A percentile compares a stretch with the other conserved stretches of the same genome.
Conservation (phyloP, 2,797 vertebrate genomes). For the Pteropus rufus region DNA sequence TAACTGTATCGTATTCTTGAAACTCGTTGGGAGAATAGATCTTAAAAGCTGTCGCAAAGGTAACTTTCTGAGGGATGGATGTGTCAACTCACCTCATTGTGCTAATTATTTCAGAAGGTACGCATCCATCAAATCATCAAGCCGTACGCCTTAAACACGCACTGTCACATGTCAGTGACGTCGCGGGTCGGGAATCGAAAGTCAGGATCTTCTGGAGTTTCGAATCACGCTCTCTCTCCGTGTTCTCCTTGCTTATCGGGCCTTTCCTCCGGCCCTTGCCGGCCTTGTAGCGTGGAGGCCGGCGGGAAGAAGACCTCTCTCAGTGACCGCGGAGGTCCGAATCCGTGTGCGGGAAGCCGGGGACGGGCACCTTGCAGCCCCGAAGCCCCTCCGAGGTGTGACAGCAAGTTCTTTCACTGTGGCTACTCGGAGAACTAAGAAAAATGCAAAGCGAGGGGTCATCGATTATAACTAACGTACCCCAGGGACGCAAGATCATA, state of each 20-base stretch:
- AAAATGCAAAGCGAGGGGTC: too few relatives aligned
- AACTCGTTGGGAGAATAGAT: rapidly evolving
- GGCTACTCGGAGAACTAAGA: background rate
- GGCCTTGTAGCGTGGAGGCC: background rate
- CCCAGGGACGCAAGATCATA: background rate
- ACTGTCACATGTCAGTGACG: too few relatives aligned
- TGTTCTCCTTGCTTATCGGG: background rate
- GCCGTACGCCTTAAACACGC: rapidly evolving
- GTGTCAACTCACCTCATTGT: background rate
- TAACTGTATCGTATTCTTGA: rapidly evolving
- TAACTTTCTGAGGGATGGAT: rapidly evolving
- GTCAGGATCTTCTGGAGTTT: background rate
- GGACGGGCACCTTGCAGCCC: too few relatives aligned
- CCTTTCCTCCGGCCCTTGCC: background rate
- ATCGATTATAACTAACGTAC: background rate
- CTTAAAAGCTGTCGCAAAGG: too few relatives aligned
- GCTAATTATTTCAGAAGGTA: background rate
- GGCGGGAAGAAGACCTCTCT: too few relatives aligned
- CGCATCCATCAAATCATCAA: rapidly evolving
- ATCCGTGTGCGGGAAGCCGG: background rate
- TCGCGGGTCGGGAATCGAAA: rapidly evolving
- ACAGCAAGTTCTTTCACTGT: background rate
- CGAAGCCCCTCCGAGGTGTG: background rate
- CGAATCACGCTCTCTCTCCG: background rate
- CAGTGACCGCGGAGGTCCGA: background rate